These are phyloP conservation scores for Mesoclemmys tuberculata DNA, from an alignment of 2,113 vertebrate genomes.

Conservation along the genomic window DNA sequence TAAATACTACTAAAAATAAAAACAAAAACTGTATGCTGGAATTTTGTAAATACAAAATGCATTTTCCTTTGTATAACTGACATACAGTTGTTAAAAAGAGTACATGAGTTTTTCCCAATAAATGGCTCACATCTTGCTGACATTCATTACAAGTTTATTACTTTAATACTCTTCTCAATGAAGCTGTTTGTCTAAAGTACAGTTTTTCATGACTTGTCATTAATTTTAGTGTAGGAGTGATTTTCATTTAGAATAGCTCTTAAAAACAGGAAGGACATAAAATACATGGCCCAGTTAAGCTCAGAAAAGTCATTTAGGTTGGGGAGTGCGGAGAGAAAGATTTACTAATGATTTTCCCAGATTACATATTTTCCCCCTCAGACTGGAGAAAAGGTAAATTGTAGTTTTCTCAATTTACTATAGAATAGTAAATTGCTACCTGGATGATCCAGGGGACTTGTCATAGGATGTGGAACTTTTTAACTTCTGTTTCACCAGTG, in stretches of 20 bases:
- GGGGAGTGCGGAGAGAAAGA: background rate
- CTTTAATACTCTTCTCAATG: conserved; percentile 5
- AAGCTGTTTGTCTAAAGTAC: conserved; percentile 28
- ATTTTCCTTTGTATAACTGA: conserved; percentile 58
- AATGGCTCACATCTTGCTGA: conserved; percentile 50
- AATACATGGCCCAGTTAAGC: background rate
- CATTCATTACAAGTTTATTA: conserved; percentile 71
- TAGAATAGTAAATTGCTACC: background rate
- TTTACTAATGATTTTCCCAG: background rate
- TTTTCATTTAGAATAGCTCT: conserved; percentile 13
- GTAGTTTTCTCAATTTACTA: background rate
- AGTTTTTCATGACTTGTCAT: conserved; percentile 48
- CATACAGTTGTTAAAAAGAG: conserved; percentile 49
- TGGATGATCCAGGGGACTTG: background rate
- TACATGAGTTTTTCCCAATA: conserved; percentile 41
- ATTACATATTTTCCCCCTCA: background rate
- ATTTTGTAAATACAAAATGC: background rate
- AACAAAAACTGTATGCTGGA: background rate
- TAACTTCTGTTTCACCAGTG: rapidly evolving
- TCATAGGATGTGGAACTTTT: background rate
- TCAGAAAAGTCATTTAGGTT: background rate
- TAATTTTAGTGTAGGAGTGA: conserved; percentile 29
- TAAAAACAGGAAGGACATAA: conserved; percentile 4
- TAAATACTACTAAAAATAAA: background rate
- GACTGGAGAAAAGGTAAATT: background rate